Base-by-base conservation (phyloP, 1,140 invertebrate genomes). In the Bombus soroeensis region DNA sequence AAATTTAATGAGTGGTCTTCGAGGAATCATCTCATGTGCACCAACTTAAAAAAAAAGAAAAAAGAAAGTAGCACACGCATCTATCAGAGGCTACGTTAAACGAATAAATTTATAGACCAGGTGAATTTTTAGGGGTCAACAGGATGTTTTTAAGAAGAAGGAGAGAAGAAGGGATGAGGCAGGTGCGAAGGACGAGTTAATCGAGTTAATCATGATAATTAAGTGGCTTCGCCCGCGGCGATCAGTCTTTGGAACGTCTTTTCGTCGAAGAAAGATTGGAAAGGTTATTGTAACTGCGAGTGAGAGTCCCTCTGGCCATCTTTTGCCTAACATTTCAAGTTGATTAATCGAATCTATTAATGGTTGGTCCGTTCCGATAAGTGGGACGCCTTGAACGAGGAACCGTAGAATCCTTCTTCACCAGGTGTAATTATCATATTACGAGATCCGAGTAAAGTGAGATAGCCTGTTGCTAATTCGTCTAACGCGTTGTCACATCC, bases 141-240 rank as follows among this genome's bases (percentile, higher is more conserved):
- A 68, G 43, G 34, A 47, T 70, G 2, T 9, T 70, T 70, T n/a
- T 10, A 41, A 32, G 34, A 10, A 15, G 22, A 47, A 32, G 22
- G 10, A 22, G 4, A 37, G 28, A 18, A 37, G 57, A 37, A 22
- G 18, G 15, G 25, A 47, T 0, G 8, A 12, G 73, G 9, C 28
- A 71, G 47, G 68, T 70, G 66, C 79, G 47, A 70, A 53, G 68
- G 79, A 81, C 68, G 34, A 39, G 47, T 41, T 71, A 72, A 81
- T 81, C 78, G 68, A 66, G 76, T 78, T 78, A 78, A 78, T 66
- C 76, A 25, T 25, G 43, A 72, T 81, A 72, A 81, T 71, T 71
- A 59, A 81, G 34, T 57, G 47, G 66, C 34, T 71, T 32, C 18
- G 79, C 79, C 47, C 2, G 47, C 25, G 68, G 79, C 68, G 18